phyloP scores from a whole-genome alignment of 2,113 vertebrate species.

The Pedetes capensis region DNA sequence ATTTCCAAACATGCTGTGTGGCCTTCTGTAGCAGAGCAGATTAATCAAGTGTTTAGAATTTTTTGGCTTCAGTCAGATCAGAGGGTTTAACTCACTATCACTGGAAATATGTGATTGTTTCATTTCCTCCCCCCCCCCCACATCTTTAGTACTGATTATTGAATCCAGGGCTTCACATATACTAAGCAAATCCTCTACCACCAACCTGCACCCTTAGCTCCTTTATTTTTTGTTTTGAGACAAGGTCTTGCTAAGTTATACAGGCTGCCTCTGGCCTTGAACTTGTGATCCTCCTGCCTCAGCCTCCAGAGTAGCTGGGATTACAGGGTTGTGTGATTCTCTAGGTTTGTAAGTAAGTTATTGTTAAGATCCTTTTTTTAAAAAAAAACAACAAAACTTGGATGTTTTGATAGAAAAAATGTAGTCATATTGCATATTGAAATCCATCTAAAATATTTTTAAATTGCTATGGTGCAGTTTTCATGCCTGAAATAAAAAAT shows the following conservation, averaged over 20 bases:
- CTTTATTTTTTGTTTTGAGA: too few species aligned
- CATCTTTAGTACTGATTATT: too few species aligned
- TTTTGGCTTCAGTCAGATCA: background rate
- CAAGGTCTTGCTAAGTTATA: too few species aligned
- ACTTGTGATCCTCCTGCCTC: too few species aligned
- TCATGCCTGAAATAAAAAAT: constrained; percentile 40
- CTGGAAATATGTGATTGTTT: background rate
- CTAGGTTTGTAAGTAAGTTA: background rate
- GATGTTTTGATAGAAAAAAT: constrained; percentile 24
- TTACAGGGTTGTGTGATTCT: too few species aligned
- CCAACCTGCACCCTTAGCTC: too few species aligned
- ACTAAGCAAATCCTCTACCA: too few species aligned
- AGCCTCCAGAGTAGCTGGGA: too few species aligned
- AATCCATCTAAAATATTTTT: constrained; percentile 29
- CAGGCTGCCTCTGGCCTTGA: too few species aligned
- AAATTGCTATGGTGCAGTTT: background rate
- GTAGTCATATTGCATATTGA: constrained; percentile 8
- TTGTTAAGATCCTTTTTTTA: background rate
- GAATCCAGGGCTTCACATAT: too few species aligned
- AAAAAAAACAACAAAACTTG: background rate
- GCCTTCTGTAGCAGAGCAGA: background rate
- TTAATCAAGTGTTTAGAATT: constrained; percentile 43
- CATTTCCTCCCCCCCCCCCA: too few species aligned
- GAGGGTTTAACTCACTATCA: constrained; percentile 9
- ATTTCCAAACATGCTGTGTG: background rate